Evolutionary conservation across 23 tunicate species (phyloP), one percentile per base, ranked within the genome.

Genomic region (Corella eumyota): DNA sequence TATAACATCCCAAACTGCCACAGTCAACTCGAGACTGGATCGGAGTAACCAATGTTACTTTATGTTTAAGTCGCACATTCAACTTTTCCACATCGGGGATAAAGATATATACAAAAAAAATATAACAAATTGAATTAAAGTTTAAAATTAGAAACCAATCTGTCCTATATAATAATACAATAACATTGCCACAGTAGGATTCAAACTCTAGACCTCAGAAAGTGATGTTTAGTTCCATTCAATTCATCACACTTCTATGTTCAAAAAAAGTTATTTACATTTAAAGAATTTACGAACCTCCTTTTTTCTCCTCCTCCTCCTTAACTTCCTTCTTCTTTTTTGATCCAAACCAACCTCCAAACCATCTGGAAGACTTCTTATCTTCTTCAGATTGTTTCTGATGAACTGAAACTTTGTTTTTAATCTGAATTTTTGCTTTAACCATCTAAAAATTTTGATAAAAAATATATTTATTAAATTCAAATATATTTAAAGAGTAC

Each of bases 321-420:
- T 72, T 61, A 4, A 40, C 32, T 36, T 37, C 21, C 47, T 62
- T 30, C 37, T 37, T 49, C 45, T 69, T 61, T 50, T 72, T 81
- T 25, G 67, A 51, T 2, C 71, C 50, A 32, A 63, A 63, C 45
- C 37, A 80, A 19, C 86, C 66, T 0, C 81, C 76, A 62, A 74
- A 82, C 81, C 92, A 74, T n/a, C 77, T 64, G 1, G 55, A 29
- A n/a, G 25, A 11, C 24, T 48, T 56, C 11, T 63, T 35, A 3
- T 49, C 69, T 32, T 50, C 30, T 3, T 64, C 79, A 33, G 45
- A 24, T 30, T 71, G 37, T 22, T 26, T 48, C 34, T 73, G 92
- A 40, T 82, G 92, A 5, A 67, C 81, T 6, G 72, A 69, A 34
- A 61, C 58, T 22, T 74, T 74, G 81, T 72, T 82, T 56, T 56